Evolutionary conservation across 2,113 vertebrate species (phyloP), one percentile per base, ranked within the genome.

Genomic region (Gymnorhina tibicen): DNA sequence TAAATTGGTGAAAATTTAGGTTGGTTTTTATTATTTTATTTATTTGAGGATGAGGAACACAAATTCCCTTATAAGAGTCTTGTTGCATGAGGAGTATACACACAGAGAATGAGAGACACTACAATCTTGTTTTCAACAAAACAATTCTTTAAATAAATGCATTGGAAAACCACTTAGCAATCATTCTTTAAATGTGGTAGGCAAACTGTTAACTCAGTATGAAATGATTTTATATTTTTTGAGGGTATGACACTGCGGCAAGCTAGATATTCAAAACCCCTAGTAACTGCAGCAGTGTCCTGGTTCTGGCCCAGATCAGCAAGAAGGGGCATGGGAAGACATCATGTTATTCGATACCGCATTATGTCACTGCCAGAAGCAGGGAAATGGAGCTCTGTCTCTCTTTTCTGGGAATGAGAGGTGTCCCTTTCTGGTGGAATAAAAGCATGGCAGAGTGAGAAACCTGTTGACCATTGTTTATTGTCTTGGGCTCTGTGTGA

Each of bases 291-390:
- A 78, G 16, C 2, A 21, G 11, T n/a, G 39, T 70, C 41, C 30
- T 21, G 28, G 11, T 87, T 39, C n/a, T 62, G 56, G 41, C 58
- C 41, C 24, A 6, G 9, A 62, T 21, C 64, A 55, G 33, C 55
- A 46, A n/a, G 47, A 70, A 23, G 2, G 20, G 33, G 10, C 0
- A 0, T 63, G 23, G 64, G 47, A 47, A 47, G 20, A 30, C 5
- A 27, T 18, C 0, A 0, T 44, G 27, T 33, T 68, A 23, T 44
- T 68, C 0, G 0, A 28, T 44, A 68, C 3, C 4, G 11, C 18
- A 13, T 53, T 39, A 7, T 53, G 18, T 19, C 27, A 33, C 18
- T 33, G 27, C 37, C 46, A 69, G 22, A 60, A 19, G 33, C 73
- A 33, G 18, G 18, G 37, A 37, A 77, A 23, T 52, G 27, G 27